A percentile compares a stretch with the other conserved stretches of the same genome.
Conservation (phyloP, 1,140 invertebrate species). For the Sitobion miscanthi region DNA sequence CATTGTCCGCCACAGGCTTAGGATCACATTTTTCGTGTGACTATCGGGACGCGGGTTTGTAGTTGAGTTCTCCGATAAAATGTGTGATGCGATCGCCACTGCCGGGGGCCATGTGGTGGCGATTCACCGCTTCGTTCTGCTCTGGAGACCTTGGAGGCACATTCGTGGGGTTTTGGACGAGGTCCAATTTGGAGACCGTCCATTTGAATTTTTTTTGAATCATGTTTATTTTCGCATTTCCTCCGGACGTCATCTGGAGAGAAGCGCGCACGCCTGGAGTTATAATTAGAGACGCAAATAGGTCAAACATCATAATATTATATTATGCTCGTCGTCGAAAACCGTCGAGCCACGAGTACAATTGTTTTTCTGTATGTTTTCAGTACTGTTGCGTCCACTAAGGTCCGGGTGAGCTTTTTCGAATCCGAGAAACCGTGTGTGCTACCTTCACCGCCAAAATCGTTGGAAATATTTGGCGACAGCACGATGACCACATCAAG, state of each 20-base stretch:
- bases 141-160: constrained; percentile 29
- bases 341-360: neutral
- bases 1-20: neutral
- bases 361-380: constrained; percentile 27
- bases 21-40: neutral
- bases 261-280: constrained; percentile 53
- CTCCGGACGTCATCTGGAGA: constrained; percentile 54
- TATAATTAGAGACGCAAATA: constrained; percentile 55
- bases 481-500: constrained; percentile 65
- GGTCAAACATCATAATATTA: constrained; percentile 46
- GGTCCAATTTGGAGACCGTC: constrained; percentile 40
- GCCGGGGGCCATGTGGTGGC: constrained; percentile 4
- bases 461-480: constrained; percentile 64
- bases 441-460: constrained; percentile 69
- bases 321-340: neutral
- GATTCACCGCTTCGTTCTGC: neutral
- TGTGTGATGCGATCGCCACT: neutral
- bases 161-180: neutral
- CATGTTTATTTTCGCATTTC: constrained; percentile 50
- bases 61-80: neutral
- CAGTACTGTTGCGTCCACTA: constrained; percentile 62
- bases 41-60: neutral
- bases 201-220: constrained; percentile 34
- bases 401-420: constrained; percentile 81
- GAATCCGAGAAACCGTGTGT: constrained; percentile 77